These are phyloP conservation scores for Drosophila sp. DNA, from an alignment of 1,140 invertebrate genomes.

Conservation along the genomic window DNA sequence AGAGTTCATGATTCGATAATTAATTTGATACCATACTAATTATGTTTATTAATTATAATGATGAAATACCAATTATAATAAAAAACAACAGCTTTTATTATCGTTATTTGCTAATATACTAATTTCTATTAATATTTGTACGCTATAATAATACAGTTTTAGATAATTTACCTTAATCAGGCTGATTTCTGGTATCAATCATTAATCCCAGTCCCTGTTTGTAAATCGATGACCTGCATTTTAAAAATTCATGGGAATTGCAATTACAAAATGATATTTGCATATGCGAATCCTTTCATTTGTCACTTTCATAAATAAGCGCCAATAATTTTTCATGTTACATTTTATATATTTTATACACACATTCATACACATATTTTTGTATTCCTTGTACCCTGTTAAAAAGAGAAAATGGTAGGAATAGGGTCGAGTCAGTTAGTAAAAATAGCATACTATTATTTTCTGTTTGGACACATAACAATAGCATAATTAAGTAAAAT, in stretches of 20 bases:
- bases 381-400: background rate
- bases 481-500: no score
- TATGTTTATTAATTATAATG: conserved; percentile 24
- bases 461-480: no score
- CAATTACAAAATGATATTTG: conserved; percentile 58
- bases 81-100: conserved; percentile 15
- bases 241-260: conserved; percentile 47
- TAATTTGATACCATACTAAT: conserved; percentile 5
- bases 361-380: background rate
- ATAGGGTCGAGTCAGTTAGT: background rate
- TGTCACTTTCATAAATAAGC: conserved; percentile 57
- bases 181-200: conserved; percentile 30
- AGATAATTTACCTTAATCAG: conserved; percentile 10
- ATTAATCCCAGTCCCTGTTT: conserved; percentile 21
- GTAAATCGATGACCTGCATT: conserved; percentile 35
- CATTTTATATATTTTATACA: conserved; percentile 26
- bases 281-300: conserved; percentile 53
- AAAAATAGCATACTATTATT: no score
- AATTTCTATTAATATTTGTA: conserved; percentile 35
- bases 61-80: conserved; percentile 25
- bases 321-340: conserved; percentile 50
- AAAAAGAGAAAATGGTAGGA: background rate
- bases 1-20: background rate
- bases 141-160: conserved; percentile 19
- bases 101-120: conserved; percentile 1